Conservation (phyloP, 2,888 invertebrate genomes). For the Anodontia alba region DNA sequence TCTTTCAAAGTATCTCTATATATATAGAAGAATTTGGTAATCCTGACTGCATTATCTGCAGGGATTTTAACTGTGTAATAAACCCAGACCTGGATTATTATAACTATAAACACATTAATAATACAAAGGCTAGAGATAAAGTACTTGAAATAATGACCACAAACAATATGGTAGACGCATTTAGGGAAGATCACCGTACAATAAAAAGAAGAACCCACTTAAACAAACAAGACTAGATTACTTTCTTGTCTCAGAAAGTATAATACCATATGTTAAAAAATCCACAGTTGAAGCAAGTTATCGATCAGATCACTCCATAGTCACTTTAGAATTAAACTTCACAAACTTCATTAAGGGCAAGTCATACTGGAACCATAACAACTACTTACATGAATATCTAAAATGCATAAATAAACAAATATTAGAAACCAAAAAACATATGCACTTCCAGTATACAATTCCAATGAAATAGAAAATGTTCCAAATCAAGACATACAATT, state of each 20-base stretch:
- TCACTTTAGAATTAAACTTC: slow-evolving; percentile 18
- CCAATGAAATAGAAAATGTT: background rate
- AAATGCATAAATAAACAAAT: slow-evolving; percentile 26
- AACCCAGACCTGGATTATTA: slow-evolving; percentile 18
- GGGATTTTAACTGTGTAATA: slow-evolving; percentile 31
- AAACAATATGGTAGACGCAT: slow-evolving; percentile 25
- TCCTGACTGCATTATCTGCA: slow-evolving; percentile 17
- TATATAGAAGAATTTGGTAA: background rate
- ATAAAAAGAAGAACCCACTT: slow-evolving; percentile 26
- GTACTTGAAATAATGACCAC: slow-evolving; percentile 9
- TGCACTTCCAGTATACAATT: slow-evolving; percentile 22
- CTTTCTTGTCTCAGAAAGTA: slow-evolving; percentile 23
- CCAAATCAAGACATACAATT: slow-evolving; percentile 28
- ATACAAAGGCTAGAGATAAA: slow-evolving; percentile 14
- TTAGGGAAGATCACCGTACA: slow-evolving; percentile 20
- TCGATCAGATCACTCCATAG: slow-evolving; percentile 41
- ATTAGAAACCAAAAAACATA: slow-evolving; percentile 30
- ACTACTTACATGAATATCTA: slow-evolving; percentile 31
- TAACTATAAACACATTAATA: slow-evolving; percentile 31
- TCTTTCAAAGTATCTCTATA: slow-evolving; percentile 4
- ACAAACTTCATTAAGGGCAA: slow-evolving; percentile 22
- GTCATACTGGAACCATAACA: slow-evolving; percentile 37
- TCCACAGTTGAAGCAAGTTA: slow-evolving; percentile 18
- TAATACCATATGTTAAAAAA: slow-evolving; percentile 7
- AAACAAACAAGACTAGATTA: slow-evolving; percentile 44